Evolutionary conservation across 2,888 invertebrate species (phyloP), one percentile per base, ranked within the genome.

Genomic region (Yponomeuta sedellus): DNA sequence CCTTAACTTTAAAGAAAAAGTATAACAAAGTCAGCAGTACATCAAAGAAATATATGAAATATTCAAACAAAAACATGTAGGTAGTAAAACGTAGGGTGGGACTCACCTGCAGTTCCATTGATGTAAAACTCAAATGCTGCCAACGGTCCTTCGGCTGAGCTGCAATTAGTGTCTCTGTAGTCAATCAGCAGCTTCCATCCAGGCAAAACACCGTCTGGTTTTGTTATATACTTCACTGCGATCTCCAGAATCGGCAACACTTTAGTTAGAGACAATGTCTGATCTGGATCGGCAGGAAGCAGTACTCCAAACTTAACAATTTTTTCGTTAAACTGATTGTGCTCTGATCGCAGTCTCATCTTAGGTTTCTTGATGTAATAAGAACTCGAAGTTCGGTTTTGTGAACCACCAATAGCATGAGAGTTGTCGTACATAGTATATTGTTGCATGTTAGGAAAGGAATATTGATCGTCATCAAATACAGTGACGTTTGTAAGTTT

Each of bases 51-150:
- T n/a, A n/a, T 34, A 34, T 8, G 1, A 34, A 6, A 34, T 34
- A 8, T 34, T 34, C 5, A 5, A 28, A 28, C 28, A 6, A 34
- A 34, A 34, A 34, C 1, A 34, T 34, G 28, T 34, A 34, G 6
- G 34, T 34, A 34, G 8, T 34, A 8, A n/a, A n/a, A 34, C 6
- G 1, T 5, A 34, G 34, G 34, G 34, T 34, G 10, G 34, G 34
- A 6, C 34, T 91, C 81, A 94, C 94, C 94, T 83, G 94, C 94
- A 64, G 93, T 92, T 69, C 92, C 92, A 72, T 94, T 93, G 72
- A 93, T 92, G 81, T 94, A 94, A 75, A 95, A 94, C 71, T 96
- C 95, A 78, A 97, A 95, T 28, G 96, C 96, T 10, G 95, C 95
- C 65, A 96, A 85, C 0, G 96, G 95, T 0, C 96, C 96, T 73